These are phyloP conservation scores for Rhimphoctona megacephalus DNA, from an alignment of 2,888 invertebrate genomes.

Conservation along the genomic window DNA sequence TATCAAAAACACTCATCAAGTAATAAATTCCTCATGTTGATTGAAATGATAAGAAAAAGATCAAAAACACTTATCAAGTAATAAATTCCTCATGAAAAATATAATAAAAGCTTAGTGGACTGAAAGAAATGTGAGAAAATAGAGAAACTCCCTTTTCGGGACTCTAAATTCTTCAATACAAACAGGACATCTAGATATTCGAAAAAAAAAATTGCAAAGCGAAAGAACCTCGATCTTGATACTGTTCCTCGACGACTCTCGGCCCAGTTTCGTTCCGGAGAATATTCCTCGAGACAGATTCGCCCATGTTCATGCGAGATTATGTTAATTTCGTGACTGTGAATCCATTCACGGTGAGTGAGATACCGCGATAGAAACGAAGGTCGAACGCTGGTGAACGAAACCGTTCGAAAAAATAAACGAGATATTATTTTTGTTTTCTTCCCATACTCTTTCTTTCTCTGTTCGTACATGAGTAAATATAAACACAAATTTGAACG, in stretches of 20 bases:
- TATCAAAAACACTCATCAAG: neutral
- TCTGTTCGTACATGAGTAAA: constrained; percentile 12
- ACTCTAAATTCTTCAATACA: neutral
- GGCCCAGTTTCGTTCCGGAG: constrained; percentile 50
- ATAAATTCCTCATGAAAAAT: neutral
- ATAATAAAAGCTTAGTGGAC: neutral
- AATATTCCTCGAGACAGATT: constrained; percentile 31
- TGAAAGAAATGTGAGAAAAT: neutral
- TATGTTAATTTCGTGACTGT: constrained; percentile 60
- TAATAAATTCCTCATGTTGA: neutral
- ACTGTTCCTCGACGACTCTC: constrained; percentile 44
- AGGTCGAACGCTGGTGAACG: constrained; percentile 43
- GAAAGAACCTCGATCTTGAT: constrained; percentile 28
- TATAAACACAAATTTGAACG: constrained; percentile 1
- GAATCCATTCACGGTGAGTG: constrained; percentile 31
- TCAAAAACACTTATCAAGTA: neutral
- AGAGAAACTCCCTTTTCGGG: neutral
- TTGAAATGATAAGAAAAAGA: no score
- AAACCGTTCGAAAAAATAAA: constrained; percentile 50
- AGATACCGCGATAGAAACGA: constrained; percentile 34
- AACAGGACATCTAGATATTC: neutral
- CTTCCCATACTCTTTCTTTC: neutral
- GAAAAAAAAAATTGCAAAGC: constrained; percentile 3
- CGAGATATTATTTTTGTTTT: constrained; percentile 37
- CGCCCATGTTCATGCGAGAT: constrained; percentile 21